phyloP scores from a whole-genome alignment of 2,113 vertebrate genomes.

The Varanus komodoensis region DNA sequence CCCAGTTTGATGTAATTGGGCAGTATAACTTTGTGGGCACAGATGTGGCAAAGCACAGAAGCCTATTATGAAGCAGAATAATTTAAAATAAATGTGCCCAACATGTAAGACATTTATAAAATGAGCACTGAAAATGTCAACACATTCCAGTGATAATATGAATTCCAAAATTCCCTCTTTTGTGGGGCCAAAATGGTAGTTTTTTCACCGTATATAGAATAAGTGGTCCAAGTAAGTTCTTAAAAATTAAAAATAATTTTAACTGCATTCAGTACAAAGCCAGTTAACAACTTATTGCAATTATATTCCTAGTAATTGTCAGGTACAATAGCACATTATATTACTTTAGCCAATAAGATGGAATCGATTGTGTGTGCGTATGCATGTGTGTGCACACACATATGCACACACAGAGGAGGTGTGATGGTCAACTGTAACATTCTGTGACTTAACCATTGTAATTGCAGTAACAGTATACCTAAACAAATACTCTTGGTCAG shows the following conservation, averaged over 20 bases:
- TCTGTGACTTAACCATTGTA: neutral
- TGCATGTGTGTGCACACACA: too few species aligned
- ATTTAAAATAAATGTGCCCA: neutral
- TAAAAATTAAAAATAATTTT: neutral
- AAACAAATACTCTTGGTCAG: neutral
- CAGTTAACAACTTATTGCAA: neutral
- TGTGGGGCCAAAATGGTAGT: neutral
- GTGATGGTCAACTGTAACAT: neutral
- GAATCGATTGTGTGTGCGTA: too few species aligned
- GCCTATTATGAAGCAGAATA: neutral
- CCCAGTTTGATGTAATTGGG: neutral
- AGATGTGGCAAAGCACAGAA: neutral
- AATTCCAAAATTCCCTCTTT: neutral
- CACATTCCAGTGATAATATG: neutral
- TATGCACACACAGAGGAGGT: too few species aligned
- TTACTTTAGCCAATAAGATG: neutral
- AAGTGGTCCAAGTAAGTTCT: neutral
- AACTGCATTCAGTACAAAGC: neutral
- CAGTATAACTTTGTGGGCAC: too few species aligned
- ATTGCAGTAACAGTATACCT: constrained; percentile 2
- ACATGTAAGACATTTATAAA: neutral
- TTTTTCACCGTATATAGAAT: neutral
- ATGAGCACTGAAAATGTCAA: neutral
- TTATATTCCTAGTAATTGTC: neutral
- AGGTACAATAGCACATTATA: neutral